Conservation (phyloP, 2,797 vertebrate species). For the Sylvia borin region DNA sequence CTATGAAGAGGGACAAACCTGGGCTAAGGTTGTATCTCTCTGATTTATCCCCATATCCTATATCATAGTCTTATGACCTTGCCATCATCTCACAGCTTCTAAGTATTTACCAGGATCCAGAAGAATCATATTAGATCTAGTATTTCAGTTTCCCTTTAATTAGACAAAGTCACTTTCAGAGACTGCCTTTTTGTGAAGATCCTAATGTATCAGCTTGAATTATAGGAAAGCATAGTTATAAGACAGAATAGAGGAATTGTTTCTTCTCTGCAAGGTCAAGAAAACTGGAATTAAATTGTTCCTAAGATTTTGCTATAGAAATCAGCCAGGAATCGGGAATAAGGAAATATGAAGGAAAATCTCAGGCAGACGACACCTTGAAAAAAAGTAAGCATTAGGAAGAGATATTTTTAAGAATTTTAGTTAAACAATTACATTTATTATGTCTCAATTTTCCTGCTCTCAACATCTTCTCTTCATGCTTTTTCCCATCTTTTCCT, state of each 20-base stretch:
- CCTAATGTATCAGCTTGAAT: not conserved
- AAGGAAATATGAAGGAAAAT: not conserved
- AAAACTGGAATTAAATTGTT: not conserved
- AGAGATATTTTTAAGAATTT: not conserved
- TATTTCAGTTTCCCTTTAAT: not conserved
- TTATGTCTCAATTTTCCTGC: not conserved
- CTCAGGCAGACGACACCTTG: not conserved
- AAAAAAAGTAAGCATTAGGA: not conserved
- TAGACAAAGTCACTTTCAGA: not conserved
- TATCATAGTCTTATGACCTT: not conserved
- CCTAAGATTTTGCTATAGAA: not conserved
- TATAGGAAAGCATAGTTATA: not conserved
- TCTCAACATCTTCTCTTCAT: not conserved
- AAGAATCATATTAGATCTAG: not conserved
- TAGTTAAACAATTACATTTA: not conserved
- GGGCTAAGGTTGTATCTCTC: not conserved
- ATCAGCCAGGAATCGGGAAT: not conserved
- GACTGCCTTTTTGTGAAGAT: not conserved
- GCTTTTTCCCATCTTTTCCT: not conserved
- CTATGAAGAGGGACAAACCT: not conserved
- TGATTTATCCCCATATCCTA: not conserved
- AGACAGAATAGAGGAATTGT: not conserved
- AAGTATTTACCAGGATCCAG: not conserved
- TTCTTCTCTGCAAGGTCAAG: not conserved
- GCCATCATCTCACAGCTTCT: not conserved